Evolutionary conservation across 2,888 invertebrate species (phyloP).

Genomic region (Chironomus tentans): DNA sequence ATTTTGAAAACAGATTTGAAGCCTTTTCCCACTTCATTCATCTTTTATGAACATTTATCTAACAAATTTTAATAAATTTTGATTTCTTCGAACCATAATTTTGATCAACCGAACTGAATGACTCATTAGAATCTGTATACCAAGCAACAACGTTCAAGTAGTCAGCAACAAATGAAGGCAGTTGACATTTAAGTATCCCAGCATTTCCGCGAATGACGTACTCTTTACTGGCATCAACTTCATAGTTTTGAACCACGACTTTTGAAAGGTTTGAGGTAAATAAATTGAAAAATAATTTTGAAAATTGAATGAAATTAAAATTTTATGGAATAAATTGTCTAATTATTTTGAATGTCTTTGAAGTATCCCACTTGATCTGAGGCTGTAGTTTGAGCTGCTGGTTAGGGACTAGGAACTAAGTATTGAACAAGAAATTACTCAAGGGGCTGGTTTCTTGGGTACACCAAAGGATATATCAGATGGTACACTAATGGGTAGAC

Average conservation of each 20-base stretch:
- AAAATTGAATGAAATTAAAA: no score
- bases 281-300: background rate
- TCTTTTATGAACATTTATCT: background rate
- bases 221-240: slow-evolving; percentile 86
- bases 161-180: slow-evolving; percentile 87
- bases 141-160: slow-evolving; percentile 81
- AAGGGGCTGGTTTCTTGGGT: no score
- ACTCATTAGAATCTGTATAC: slow-evolving; percentile 55
- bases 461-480: no score
- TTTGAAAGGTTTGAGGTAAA: slow-evolving; percentile 31
- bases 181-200: slow-evolving; percentile 79
- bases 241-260: slow-evolving; percentile 87
- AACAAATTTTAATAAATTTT: background rate
- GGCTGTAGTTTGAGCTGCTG: background rate
- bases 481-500: no score
- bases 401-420: no score
- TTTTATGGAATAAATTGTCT: no score
- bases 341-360: no score
- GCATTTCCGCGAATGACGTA: slow-evolving; percentile 85
- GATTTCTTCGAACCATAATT: background rate
- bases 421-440: no score
- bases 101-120: background rate
- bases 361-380: background rate
- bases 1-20: background rate
- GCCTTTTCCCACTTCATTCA: background rate